Base-by-base conservation (phyloP, 2,113 vertebrate species). In the Numida meleagris region DNA sequence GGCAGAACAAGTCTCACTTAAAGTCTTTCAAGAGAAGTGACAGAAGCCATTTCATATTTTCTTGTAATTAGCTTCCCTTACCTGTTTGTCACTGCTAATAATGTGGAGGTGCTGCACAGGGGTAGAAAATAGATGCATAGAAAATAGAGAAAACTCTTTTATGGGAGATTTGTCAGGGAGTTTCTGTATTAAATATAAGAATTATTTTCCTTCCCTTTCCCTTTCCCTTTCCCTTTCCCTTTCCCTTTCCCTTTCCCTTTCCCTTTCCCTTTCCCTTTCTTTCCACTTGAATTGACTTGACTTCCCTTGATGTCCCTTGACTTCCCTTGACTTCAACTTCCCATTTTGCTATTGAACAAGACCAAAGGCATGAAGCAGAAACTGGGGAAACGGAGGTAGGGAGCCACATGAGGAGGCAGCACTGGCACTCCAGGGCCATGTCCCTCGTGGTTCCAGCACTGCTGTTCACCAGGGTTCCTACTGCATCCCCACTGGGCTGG, bases 401-500 rank as follows among this genome's bases (percentile, higher is more conserved):
- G 72, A 51, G 29, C 33, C 7, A 12, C 55, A 58, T 17, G 33
- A n/a, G 25, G 33, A 58, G n/a, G 55, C 76, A 81, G 51, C 43
- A 3, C 14, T 18, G 59, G 5, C 18, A 3, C 6, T 34, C 12
- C 86, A 43, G 11, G n/a, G 4, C 11, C 75, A 66, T 14, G 20
- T 57, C 85, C 71, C 61, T 31, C 45, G 3, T 27, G 75, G 18
- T 76, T 73, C 2, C 50, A 4, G 61, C 4, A 66, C 38, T 46
- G 46, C 6, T 76, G 38, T 77, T 66, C 53, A 15, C 77, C 65
- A 12, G n/a, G 0, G 10, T 15, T n/a, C 12, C 66, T 78, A 36
- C 77, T 42, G 3, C 11, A 4, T 29, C 0, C 1, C 17, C 0
- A 0, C 9, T 4, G 78, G 40, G 45, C 6, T 0, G 1, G 6